Evolutionary conservation across 1,140 invertebrate genomes (phyloP), one percentile per base, ranked within the genome.

Genomic region (Samia ricini): DNA sequence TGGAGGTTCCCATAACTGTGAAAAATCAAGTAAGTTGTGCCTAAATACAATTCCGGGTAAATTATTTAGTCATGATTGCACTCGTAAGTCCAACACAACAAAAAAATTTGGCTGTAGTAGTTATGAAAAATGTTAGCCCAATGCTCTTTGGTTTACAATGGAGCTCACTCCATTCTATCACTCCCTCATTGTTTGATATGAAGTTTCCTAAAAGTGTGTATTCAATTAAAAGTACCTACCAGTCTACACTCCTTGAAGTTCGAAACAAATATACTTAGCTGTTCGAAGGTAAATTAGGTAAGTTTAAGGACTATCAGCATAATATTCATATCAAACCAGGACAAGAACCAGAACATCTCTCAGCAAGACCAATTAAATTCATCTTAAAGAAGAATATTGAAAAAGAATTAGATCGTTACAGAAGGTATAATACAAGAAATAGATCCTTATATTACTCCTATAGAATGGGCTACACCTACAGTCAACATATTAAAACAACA

Each of bases 401-500:
- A 33, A 36, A 15, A 21, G 62, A 64, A 58, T 18, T 58, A 33
- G 56, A 58, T 1, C 22, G 23, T 54, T 8, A 8, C 18, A 18
- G 62, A 64, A 29, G 56, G 42, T 0, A 58, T 64, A 19, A 52
- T 64, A 20, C 10, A 51, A 23, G 12, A 58, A 52, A 20, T 65
- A 22, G 63, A 65, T 52, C 20, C 20, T 10, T 15, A 22, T 52
- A 12, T 0, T 21, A 52, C 1, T 15, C 19, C 20, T 20, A 5
- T 52, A 23, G 20, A 52, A 3, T 56, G 63, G 57, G 52, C 57
- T 2, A 65, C 63, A 48, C 63, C 57, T n/a, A 65, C 63, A 19
- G 63, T 60, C 15, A 65, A 60, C 24, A 24, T 65, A 8, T 18
- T 60, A 65, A 65, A 60, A 12, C 12, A 42, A 60, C 12, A 60